Evolutionary conservation across 2,797 vertebrate genomes (phyloP).

Genomic region (Pseudotriccus pelzelni): DNA sequence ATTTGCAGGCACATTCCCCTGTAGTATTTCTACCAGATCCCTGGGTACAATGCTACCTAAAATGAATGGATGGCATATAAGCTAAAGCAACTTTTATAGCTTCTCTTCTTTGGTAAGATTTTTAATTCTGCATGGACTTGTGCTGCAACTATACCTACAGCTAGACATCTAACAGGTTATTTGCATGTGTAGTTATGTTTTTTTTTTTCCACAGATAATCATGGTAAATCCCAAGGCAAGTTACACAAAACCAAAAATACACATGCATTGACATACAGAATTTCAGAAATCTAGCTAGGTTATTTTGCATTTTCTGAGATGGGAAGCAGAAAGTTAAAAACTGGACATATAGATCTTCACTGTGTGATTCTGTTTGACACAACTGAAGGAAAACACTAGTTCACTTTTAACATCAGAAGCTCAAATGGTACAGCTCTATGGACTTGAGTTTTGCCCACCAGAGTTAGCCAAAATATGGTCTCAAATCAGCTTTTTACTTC

Average conservation of each 20-base stretch:
- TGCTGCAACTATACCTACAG: conserved; percentile 37
- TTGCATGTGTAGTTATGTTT: not conserved
- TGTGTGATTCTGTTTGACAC: not conserved
- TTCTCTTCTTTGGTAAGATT: not conserved
- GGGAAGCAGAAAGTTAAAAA: not conserved
- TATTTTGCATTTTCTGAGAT: not conserved
- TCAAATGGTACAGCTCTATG: not conserved
- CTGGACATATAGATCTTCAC: not conserved
- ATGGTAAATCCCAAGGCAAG: conserved; percentile 22
- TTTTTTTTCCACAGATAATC: not conserved
- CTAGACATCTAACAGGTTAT: conserved; percentile 18
- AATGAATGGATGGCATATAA: not conserved
- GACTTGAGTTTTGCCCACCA: not conserved
- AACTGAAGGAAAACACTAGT: not conserved
- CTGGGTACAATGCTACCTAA: not conserved
- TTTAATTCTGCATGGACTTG: conserved; percentile 48
- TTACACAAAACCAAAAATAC: not conserved
- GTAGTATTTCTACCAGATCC: not conserved
- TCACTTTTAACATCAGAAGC: not conserved
- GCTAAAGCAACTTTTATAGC: not conserved
- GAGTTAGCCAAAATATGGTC: not conserved
- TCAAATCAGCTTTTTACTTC: not conserved
- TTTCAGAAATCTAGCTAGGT: not conserved
- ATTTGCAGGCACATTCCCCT: not conserved
- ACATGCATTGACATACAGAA: not conserved